These are phyloP conservation scores for Lasioglossum vierecki DNA, from an alignment of 2,888 invertebrate species.

Conservation along the genomic window DNA sequence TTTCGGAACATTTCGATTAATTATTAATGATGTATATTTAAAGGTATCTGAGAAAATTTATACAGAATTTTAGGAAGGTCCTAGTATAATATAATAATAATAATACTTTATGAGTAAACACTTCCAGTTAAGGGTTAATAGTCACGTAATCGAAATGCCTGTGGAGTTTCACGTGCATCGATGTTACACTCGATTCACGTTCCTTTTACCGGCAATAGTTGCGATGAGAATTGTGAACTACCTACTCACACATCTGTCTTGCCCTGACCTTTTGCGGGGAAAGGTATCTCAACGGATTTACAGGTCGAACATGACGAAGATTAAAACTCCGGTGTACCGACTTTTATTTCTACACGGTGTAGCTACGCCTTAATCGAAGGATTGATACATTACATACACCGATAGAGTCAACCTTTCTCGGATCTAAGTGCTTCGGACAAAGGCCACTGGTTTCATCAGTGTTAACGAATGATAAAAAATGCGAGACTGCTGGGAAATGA, in stretches of 20 bases:
- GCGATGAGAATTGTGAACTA: slow-evolving; percentile 62
- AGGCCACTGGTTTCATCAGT: slow-evolving; percentile 11
- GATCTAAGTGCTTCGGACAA: not conserved
- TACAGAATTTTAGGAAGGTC: not conserved
- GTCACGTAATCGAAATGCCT: not conserved
- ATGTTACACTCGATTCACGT: slow-evolving; percentile 31
- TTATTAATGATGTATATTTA: not conserved
- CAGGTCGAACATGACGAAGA: slow-evolving; percentile 58
- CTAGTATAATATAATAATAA: too few species aligned
- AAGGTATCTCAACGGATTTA: slow-evolving; percentile 68
- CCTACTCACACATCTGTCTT: slow-evolving; percentile 64
- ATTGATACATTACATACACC: slow-evolving; percentile 9
- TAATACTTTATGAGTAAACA: not conserved
- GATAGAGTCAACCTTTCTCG: slow-evolving; percentile 9
- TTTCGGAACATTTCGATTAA: not conserved
- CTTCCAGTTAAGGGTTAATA: not conserved
- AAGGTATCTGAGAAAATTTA: not conserved
- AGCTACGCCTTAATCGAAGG: slow-evolving; percentile 14
- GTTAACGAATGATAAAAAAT: not conserved
- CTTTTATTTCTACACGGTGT: slow-evolving; percentile 36
- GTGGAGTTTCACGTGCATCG: not conserved
- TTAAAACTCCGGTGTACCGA: slow-evolving; percentile 49
- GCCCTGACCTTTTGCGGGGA: slow-evolving; percentile 71
- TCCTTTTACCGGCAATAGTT: slow-evolving; percentile 57
- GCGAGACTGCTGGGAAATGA: not conserved